Evolutionary conservation across 2,888 invertebrate species (phyloP).

Genomic region (Craniophora ligustri): DNA sequence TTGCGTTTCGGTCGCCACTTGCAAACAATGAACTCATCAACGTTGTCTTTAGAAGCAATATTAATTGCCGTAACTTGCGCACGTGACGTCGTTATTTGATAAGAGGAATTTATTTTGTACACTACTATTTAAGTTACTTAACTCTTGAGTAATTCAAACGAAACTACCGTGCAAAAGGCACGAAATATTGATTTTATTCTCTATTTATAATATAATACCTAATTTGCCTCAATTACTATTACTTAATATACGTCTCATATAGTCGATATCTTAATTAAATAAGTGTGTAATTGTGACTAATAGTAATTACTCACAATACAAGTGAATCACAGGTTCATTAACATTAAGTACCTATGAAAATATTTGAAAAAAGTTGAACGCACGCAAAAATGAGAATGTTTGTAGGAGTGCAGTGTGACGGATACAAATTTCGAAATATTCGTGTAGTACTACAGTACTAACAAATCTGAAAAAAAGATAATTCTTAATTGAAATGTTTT

Average conservation of each 20-base stretch:
- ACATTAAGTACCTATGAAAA: not conserved
- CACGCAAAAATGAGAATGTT: too few species aligned
- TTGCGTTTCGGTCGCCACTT: conserved; percentile 75
- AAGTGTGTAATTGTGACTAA: conserved; percentile 16
- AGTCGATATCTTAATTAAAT: too few species aligned
- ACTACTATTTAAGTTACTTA: conserved; percentile 42
- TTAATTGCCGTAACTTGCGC: conserved; percentile 73
- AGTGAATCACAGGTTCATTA: conserved; percentile 6
- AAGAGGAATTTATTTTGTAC: conserved; percentile 53
- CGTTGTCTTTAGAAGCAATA: conserved; percentile 70
- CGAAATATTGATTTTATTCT: too few species aligned
- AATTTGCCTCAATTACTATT: too few species aligned
- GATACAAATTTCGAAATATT: conserved; percentile 64
- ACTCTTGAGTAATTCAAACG: conserved; percentile 39
- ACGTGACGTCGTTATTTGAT: conserved; percentile 63
- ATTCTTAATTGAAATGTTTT: conserved; percentile 9
- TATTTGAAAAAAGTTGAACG: not conserved
- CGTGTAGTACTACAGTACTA: conserved; percentile 17
- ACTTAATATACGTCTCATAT: too few species aligned
- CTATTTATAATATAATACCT: too few species aligned
- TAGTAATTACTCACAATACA: conserved; percentile 5
- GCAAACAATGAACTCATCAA: conserved; percentile 85
- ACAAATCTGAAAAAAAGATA: not conserved
- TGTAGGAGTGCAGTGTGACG: conserved; percentile 76
- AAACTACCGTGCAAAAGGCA: too few species aligned